These are phyloP conservation scores for Bruchidius siliquastri DNA, from an alignment of 2,888 invertebrate genomes.

Conservation along the genomic window DNA sequence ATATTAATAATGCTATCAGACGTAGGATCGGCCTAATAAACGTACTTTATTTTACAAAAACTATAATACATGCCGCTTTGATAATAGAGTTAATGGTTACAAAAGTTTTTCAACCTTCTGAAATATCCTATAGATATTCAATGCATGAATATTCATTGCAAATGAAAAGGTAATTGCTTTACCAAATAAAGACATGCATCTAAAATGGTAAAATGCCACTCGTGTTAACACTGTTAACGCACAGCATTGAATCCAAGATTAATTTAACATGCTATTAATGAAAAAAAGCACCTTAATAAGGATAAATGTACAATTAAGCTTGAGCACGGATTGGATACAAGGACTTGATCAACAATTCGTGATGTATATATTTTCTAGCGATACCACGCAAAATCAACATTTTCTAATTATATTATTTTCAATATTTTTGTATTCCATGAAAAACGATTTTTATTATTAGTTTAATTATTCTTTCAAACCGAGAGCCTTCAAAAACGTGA, in stretches of 20 bases:
- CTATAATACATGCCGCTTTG: too few species aligned
- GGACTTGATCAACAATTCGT: not conserved
- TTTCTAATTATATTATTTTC: too few species aligned
- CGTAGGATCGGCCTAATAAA: too few species aligned
- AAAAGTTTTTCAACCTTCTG: not conserved
- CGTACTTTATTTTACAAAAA: too few species aligned
- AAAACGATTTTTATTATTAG: too few species aligned
- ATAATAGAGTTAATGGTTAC: not conserved
- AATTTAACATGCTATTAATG: not conserved
- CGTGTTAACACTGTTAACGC: not conserved
- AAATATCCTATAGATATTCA: not conserved
- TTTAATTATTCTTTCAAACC: too few species aligned
- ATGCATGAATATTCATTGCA: conserved; percentile 2
- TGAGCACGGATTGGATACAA: not conserved
- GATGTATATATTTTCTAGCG: not conserved
- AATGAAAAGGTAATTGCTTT: conserved; percentile 4
- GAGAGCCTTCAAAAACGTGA: too few species aligned
- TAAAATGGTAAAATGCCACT: not conserved
- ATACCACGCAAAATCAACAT: not conserved
- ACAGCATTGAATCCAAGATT: too few species aligned
- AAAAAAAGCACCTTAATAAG: not conserved
- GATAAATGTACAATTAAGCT: not conserved
- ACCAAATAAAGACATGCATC: not conserved
- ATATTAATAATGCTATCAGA: too few species aligned
- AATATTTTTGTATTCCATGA: too few species aligned